Evolutionary conservation across 2,888 invertebrate genomes (phyloP).

Genomic region (Eretmocerus hayati): DNA sequence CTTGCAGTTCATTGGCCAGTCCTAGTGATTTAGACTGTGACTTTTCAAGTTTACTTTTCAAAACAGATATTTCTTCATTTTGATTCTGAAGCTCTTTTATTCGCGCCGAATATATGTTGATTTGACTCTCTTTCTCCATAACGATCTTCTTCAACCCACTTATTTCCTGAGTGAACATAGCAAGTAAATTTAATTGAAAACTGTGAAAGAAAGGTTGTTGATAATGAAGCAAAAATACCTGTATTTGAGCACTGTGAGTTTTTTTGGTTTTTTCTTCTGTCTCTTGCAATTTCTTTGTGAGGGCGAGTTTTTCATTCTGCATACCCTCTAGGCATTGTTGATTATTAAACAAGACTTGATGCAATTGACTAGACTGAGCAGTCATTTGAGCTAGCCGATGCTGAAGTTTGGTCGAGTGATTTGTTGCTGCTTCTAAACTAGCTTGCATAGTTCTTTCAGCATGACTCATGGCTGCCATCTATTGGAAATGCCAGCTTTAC

Average conservation of each 20-base stretch:
- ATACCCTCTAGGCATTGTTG: slow-evolving; percentile 50
- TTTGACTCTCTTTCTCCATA: slow-evolving; percentile 31
- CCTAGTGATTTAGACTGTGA: no score
- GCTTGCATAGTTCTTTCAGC: slow-evolving; percentile 49
- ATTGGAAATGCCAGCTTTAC: slow-evolving; percentile 3
- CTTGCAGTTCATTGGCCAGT: slow-evolving; percentile 27
- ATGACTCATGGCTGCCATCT: slow-evolving; percentile 51
- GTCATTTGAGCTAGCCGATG: slow-evolving; percentile 49
- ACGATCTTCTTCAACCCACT: slow-evolving; percentile 36
- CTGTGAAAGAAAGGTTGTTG: background rate
- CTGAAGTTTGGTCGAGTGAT: slow-evolving; percentile 49
- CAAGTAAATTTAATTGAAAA: background rate
- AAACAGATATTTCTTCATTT: slow-evolving; percentile 26
- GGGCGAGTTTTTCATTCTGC: slow-evolving; percentile 37
- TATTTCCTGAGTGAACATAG: slow-evolving; percentile 30
- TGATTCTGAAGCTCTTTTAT: slow-evolving; percentile 29
- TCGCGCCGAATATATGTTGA: slow-evolving; percentile 18
- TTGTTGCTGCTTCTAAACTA: slow-evolving; percentile 51
- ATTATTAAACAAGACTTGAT: slow-evolving; percentile 49
- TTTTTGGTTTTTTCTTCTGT: slow-evolving; percentile 32
- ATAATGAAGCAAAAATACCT: slow-evolving; percentile 24
- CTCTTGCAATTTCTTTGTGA: slow-evolving; percentile 31
- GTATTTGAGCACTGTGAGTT: slow-evolving; percentile 27
- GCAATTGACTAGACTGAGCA: slow-evolving; percentile 48
- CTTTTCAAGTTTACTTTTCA: slow-evolving; percentile 27